Evolutionary conservation across 2,797 vertebrate genomes (phyloP).

Genomic region (Rhyacichthys aspro): DNA sequence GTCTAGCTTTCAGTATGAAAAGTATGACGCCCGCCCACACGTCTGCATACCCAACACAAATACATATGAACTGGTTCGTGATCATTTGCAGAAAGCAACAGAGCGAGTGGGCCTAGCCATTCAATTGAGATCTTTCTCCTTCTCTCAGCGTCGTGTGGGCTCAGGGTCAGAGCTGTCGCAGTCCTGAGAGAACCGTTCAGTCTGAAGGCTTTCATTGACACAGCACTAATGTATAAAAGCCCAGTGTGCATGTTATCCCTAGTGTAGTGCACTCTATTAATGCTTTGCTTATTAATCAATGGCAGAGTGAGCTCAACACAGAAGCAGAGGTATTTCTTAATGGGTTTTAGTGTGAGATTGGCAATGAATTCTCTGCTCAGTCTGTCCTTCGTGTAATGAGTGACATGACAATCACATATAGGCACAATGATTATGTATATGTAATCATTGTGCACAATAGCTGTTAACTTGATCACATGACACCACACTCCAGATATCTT

Average conservation of each 20-base stretch:
- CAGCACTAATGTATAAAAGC: conserved; percentile 33
- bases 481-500: no score
- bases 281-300: conserved; percentile 31
- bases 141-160: conserved; percentile 22
- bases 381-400: neutral
- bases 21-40: conserved; percentile 18
- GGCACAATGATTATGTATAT: no score
- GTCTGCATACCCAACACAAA: conserved; percentile 11
- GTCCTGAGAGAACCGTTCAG: conserved; percentile 30
- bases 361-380: no score
- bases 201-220: conserved; percentile 36
- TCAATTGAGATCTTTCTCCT: conserved; percentile 50
- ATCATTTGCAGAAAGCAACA: conserved; percentile 36
- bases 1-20: conserved; percentile 48
- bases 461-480: no score
- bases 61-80: conserved; percentile 27
- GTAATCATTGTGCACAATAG: no score
- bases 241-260: conserved; percentile 17
- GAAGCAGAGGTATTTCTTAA: conserved; percentile 8
- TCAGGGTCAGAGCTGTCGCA: conserved; percentile 38
- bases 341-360: neutral
- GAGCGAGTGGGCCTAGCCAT: conserved; percentile 31
- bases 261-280: conserved; percentile 25
- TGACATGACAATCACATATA: neutral
- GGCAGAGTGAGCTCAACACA: conserved; percentile 26